A percentile compares a stretch with the other conserved stretches of the same genome.
Evolutionary conservation across 2,113 vertebrate species (phyloP).

Genomic region (Nicator chloris): DNA sequence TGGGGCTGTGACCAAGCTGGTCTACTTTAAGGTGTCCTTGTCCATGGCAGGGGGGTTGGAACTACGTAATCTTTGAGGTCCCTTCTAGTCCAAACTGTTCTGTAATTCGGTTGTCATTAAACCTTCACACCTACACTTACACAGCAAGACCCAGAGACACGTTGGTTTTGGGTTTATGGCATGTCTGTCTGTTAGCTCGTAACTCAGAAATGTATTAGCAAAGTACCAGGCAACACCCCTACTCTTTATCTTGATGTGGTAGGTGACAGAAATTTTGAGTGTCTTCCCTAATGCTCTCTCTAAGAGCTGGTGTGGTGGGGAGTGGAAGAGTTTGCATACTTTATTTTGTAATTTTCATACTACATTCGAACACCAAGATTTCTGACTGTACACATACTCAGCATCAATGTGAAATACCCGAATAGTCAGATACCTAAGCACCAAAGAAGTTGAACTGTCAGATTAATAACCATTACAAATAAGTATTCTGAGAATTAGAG

Average conservation of each 20-base stretch:
- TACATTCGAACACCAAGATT: fast-evolving
- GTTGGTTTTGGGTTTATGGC: background rate
- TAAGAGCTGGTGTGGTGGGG: background rate
- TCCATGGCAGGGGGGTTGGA: background rate
- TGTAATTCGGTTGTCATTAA: background rate
- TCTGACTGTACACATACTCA: background rate
- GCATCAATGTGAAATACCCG: background rate
- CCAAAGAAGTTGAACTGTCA: background rate
- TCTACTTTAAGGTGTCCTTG: background rate
- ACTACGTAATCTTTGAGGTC: background rate
- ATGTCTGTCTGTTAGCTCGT: fast-evolving
- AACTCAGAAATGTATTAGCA: background rate
- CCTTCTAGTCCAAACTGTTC: background rate
- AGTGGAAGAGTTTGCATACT: background rate
- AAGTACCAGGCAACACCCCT: background rate
- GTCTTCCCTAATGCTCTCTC: background rate
- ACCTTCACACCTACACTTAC: background rate
- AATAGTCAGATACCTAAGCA: background rate
- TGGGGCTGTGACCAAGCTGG: background rate
- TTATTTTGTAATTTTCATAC: background rate
- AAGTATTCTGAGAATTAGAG: background rate
- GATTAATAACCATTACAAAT: background rate
- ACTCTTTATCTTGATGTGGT: background rate
- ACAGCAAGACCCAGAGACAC: background rate
- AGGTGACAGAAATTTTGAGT: background rate